Conservation (phyloP, 2,888 invertebrate species). For the Caenorhabditis sp. region DNA sequence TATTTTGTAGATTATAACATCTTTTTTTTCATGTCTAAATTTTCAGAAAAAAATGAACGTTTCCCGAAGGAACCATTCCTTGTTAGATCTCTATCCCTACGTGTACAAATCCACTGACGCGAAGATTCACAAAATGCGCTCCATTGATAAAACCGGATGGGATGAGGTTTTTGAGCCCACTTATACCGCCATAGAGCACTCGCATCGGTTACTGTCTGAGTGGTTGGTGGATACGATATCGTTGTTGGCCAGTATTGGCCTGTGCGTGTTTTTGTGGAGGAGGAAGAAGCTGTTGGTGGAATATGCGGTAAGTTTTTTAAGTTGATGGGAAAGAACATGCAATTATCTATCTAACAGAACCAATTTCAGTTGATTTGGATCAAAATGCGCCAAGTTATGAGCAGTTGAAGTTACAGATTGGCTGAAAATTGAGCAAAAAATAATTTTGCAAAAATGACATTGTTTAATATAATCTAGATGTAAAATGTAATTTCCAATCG, state of each 20-base stretch:
- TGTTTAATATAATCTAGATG: too few relatives aligned
- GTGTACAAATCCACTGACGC: slow-evolving; percentile 50
- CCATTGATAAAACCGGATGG: slow-evolving; percentile 56
- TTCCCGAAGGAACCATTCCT: slow-evolving; percentile 20
- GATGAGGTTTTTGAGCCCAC: slow-evolving; percentile 63
- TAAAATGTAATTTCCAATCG: too few relatives aligned
- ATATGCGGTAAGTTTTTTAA: slow-evolving; percentile 37
- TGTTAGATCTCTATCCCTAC: slow-evolving; percentile 44
- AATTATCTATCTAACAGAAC: too few relatives aligned
- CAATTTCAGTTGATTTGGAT: not conserved
- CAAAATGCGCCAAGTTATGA: not conserved
- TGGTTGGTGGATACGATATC: slow-evolving; percentile 54
- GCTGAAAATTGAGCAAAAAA: too few relatives aligned
- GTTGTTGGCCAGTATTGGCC: slow-evolving; percentile 19
- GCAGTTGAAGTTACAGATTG: too few relatives aligned
- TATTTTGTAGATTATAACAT: not conserved
- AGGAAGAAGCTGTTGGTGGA: slow-evolving; percentile 41
- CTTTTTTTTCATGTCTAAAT: not conserved
- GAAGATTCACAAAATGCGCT: slow-evolving; percentile 9
- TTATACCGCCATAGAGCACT: slow-evolving; percentile 45
- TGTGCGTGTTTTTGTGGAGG: slow-evolving; percentile 51
- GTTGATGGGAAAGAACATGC: not conserved
- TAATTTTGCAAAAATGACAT: too few relatives aligned
- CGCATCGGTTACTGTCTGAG: slow-evolving; percentile 43
- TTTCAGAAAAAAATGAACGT: not conserved